phyloP scores from a whole-genome alignment of 1,140 invertebrate species.

The Ostrea denselamellosa region DNA sequence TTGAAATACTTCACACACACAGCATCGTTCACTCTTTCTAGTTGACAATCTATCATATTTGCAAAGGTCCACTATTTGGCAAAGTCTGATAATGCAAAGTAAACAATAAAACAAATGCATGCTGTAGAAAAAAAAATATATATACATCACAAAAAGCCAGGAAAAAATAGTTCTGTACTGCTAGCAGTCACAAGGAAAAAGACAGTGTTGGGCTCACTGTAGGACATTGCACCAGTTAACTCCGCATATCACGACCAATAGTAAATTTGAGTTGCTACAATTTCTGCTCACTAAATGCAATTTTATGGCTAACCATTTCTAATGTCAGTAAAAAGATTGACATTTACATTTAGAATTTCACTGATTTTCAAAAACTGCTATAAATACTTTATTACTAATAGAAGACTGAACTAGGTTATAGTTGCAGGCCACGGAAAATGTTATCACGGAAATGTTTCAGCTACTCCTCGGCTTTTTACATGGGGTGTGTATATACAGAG shows the following conservation, averaged over 20 bases:
- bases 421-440: neutral
- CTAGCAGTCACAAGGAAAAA: conserved; percentile 20
- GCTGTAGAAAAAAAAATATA: neutral
- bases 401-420: neutral
- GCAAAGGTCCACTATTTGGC: neutral
- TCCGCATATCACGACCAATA: neutral
- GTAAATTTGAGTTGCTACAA: neutral
- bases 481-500: neutral
- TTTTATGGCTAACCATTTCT: neutral
- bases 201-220: neutral
- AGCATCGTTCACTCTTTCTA: neutral
- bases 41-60: neutral
- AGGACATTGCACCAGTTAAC: neutral
- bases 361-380: neutral
- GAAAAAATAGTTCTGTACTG: neutral
- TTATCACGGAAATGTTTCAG: too few species aligned
- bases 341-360: neutral
- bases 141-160: conserved; percentile 6
- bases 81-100: neutral
- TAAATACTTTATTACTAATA: neutral
- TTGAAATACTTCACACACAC: neutral
- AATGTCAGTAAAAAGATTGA: neutral
- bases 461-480: too few species aligned
- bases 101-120: neutral
- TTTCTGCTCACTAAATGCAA: neutral